These are phyloP conservation scores for Acyrthosiphon pisum DNA, from an alignment of 1,140 invertebrate genomes.

Conservation along the genomic window DNA sequence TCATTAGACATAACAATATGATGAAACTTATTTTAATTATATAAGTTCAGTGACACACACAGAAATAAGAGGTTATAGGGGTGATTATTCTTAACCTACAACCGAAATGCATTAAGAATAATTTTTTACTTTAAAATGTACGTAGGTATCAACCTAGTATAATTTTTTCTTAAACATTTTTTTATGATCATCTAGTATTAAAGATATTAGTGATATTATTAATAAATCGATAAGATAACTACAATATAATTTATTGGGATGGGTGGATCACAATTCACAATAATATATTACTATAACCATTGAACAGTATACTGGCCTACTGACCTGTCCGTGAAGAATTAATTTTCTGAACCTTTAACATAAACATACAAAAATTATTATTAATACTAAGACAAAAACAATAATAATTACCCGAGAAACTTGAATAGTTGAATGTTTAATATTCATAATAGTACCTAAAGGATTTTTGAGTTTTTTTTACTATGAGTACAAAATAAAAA, in stretches of 20 bases:
- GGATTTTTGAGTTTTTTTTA: background rate
- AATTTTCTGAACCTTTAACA: no score
- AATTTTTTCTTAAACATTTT: background rate
- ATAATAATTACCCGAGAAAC: no score
- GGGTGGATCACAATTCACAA: background rate
- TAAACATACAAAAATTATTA: no score
- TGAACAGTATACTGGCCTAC: no score
- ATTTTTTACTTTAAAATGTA: background rate
- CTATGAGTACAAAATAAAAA: no score
- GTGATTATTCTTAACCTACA: rapidly evolving
- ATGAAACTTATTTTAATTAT: background rate
- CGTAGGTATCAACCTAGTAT: no score
- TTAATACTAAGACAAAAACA: no score
- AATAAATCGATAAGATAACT: background rate
- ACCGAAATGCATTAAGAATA: background rate
- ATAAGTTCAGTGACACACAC: background rate
- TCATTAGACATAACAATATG: background rate
- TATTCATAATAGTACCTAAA: no score
- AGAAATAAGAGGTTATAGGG: background rate
- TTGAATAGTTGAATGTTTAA: no score
- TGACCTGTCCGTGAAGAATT: no score
- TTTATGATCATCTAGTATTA: background rate
- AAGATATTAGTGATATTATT: background rate
- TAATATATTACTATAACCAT: background rate
- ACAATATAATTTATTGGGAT: background rate